Evolutionary conservation across 2,113 vertebrate species (phyloP).

Genomic region (Pionites leucogaster): DNA sequence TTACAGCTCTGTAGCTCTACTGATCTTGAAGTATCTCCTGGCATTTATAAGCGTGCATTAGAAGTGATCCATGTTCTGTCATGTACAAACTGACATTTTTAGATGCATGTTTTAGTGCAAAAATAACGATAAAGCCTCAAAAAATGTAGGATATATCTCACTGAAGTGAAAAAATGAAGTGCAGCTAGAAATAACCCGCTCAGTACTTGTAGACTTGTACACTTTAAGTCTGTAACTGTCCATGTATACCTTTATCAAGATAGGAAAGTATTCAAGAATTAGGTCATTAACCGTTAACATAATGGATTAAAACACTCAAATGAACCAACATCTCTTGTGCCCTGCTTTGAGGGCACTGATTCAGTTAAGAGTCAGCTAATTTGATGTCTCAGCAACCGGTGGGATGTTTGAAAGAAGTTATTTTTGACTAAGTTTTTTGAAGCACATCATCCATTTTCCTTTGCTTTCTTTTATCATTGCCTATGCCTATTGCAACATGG

Average conservation of each 20-base stretch:
- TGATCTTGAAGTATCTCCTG: not conserved
- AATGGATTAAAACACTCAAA: not conserved
- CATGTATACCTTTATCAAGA: not conserved
- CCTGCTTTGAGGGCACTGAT: not conserved
- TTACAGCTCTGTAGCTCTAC: not conserved
- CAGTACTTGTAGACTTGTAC: not conserved
- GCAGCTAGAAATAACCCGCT: not conserved
- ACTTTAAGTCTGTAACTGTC: not conserved
- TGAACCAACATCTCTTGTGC: not conserved
- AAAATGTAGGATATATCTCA: not conserved
- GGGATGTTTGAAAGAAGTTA: slow-evolving; percentile 17
- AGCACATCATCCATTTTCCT: not conserved
- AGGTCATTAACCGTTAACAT: not conserved
- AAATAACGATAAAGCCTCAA: not conserved
- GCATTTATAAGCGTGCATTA: not conserved
- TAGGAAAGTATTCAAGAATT: not conserved
- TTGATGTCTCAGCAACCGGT: not conserved
- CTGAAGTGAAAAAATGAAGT: not conserved
- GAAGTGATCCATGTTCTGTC: not conserved
- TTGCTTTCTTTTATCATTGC: not conserved
- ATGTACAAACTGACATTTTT: not conserved
- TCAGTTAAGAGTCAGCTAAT: not conserved
- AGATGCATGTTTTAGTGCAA: not conserved
- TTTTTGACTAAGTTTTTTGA: slow-evolving; percentile 13
- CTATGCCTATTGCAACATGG: not conserved